Base-by-base conservation (phyloP, 2,888 invertebrate species). In the Eristalinus sepulchralis region DNA sequence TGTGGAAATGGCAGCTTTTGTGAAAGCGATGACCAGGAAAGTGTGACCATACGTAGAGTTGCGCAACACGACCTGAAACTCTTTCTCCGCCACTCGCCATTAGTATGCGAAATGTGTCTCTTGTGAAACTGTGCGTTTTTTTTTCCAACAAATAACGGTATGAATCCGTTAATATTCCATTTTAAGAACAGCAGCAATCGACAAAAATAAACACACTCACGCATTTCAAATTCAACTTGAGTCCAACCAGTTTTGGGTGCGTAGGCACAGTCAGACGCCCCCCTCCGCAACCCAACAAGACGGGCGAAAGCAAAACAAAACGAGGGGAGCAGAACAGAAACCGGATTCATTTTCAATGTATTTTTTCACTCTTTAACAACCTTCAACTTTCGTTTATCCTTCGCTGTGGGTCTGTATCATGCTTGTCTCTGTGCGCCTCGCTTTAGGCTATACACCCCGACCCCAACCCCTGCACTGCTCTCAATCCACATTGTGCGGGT, bases 301-400 rank as follows among this genome's bases (percentile, higher is more conserved):
- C n/a, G n/a, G n/a, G 60, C 9, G 24, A 6, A 27, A 39, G 10
- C 9, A 70, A 31, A 78, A 55, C 17, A 68, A 53, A 73, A 3
- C 31, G 20, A 22, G 62, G 6, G 9, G 34, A 33, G 6, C 8
- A 1, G 34, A 63, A 17, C 47, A 20, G 70, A 75, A 83, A 79
- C 73, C 59, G 31, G 79, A 78, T 66, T 62, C 22, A 10, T 70
- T 66, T 67, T 47, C 27, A 36, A 20, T 55, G 8, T 71, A 24
- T 68, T 71, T 81, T 27, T 81, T 80, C 75, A 80, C 80, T 84
- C 83, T 84, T 84, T 80, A 80, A 72, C 81, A 85, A 81, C 84
- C 84, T 85, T 85, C 84, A 85, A 85, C 84, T 85, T 85, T 85
- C 76, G 76, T 73, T 85, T 76, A 76, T 39, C 76, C 76, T 72